A percentile compares a stretch with the other conserved stretches of the same genome.
Evolutionary conservation across 2,888 invertebrate genomes (phyloP).

Genomic region (Sympetrum striolatum): DNA sequence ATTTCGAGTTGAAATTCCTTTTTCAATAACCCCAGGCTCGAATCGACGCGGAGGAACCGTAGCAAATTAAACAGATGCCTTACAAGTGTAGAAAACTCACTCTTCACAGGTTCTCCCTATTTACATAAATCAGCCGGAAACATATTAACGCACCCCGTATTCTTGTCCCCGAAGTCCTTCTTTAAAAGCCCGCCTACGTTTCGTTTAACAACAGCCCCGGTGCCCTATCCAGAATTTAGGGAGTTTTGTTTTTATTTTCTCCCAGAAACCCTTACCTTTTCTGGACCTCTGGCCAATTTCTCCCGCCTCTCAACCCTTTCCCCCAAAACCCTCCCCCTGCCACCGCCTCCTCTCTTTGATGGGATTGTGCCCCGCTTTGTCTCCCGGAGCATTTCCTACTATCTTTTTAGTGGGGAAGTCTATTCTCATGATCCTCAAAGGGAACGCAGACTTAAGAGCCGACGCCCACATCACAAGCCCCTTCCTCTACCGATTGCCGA

Average conservation of each 20-base stretch:
- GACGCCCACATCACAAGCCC: background rate
- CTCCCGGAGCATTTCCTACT: no score
- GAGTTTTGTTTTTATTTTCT: background rate
- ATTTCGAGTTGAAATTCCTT: no score
- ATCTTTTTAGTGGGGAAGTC: background rate
- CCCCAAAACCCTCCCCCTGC: background rate
- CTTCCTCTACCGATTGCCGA: background rate
- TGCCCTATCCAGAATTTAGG: no score
- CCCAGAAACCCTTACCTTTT: background rate
- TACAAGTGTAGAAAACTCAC: no score
- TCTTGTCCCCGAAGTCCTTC: no score
- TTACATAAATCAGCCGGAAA: no score
- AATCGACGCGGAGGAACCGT: no score
- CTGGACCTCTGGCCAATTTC: background rate
- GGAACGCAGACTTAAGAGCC: constrained; percentile 15
- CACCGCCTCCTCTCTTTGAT: background rate
- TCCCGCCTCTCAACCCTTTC: background rate
- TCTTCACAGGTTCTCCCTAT: background rate
- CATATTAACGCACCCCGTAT: no score
- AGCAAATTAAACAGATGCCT: no score
- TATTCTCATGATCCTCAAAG: constrained; percentile 14
- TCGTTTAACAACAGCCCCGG: no score
- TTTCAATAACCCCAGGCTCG: no score
- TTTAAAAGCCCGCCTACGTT: no score
- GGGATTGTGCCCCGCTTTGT: background rate